phyloP scores from a whole-genome alignment of 2,797 vertebrate genomes.

The Thripadectes ignobilis region DNA sequence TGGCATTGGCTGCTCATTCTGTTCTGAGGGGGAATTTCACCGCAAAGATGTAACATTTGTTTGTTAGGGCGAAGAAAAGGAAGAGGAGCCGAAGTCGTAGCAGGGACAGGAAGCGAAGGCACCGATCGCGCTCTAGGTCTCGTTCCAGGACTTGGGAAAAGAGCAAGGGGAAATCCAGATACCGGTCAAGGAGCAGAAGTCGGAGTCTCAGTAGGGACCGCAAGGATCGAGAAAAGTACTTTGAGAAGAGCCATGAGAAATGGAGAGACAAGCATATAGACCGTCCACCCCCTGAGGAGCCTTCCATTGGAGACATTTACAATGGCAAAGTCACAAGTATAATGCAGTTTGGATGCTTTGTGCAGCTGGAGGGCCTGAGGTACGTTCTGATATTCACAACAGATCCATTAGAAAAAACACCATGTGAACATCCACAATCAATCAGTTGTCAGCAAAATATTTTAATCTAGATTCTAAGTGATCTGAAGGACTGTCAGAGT shows the following conservation, averaged over 20 bases:
- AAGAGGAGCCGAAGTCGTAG: conserved; percentile 83
- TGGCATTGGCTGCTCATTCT: rapidly evolving
- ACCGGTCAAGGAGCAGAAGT: conserved; percentile 85
- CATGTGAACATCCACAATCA: rapidly evolving
- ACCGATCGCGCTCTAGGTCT: conserved; percentile 78
- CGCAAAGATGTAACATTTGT: neutral
- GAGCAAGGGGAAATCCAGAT: conserved; percentile 83
- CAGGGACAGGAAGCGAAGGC: conserved; percentile 78
- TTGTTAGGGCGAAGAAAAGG: conserved; percentile 79
- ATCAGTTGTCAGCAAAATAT: neutral
- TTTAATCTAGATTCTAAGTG: neutral
- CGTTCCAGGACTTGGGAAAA: conserved; percentile 78
- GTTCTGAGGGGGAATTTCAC: neutral
- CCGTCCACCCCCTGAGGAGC: conserved; percentile 93
- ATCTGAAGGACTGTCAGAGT: neutral
- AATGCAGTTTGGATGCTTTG: conserved; percentile 99
- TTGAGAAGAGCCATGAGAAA: conserved; percentile 74
- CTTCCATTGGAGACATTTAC: conserved; percentile 94
- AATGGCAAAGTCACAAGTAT: conserved; percentile 98
- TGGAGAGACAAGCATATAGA: conserved; percentile 97
- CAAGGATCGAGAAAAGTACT: conserved; percentile 69
- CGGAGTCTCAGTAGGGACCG: conserved; percentile 80
- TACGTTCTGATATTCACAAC: conserved; percentile 14
- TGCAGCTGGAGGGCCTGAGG: conserved; percentile 96
- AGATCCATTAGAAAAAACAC: too few relatives aligned